A percentile compares a stretch with the other conserved stretches of the same genome.
These are phyloP conservation scores for Benthosema pterotum DNA, from an alignment of 2,797 vertebrate species.

Conservation along the genomic window DNA sequence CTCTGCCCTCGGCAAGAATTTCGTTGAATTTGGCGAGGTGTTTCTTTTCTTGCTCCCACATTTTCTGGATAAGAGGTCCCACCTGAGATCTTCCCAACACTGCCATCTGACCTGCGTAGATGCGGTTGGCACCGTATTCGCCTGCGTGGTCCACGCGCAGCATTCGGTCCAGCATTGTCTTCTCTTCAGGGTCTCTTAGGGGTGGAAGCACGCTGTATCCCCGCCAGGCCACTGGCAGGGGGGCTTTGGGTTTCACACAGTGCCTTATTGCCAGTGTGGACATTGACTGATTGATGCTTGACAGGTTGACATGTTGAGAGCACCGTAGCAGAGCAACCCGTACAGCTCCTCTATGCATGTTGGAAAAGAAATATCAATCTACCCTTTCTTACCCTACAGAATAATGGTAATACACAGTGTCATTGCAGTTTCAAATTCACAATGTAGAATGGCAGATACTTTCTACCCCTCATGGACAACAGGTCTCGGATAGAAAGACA, in stretches of 20 bases:
- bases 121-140: conserved; percentile 94
- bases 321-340: conserved; percentile 10
- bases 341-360: too few species aligned
- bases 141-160: conserved; percentile 96
- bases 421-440: too few species aligned
- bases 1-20: too few species aligned
- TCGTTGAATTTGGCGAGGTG: too few species aligned
- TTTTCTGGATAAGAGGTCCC: conserved; percentile 93
- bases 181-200: conserved; percentile 66
- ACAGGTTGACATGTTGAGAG: conserved; percentile 23
- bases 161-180: conserved; percentile 83
- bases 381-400: too few species aligned
- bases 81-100: conserved; percentile 85
- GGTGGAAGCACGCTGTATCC: conserved; percentile 72
- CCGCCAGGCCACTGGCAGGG: conserved; percentile 59
- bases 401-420: too few species aligned
- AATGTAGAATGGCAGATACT: too few species aligned
- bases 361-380: too few species aligned
- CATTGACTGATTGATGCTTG: too few species aligned
- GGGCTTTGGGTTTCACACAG: conserved; percentile 62
- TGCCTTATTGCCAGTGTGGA: conserved; percentile 43
- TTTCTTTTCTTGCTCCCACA: conserved; percentile 98
- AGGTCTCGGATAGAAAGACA: too few species aligned
- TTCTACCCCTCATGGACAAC: too few species aligned
- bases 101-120: conserved; percentile 97